phyloP scores from a whole-genome alignment of 35 echinoderm and acorn worm species.

The Heliocidaris tuberculata region DNA sequence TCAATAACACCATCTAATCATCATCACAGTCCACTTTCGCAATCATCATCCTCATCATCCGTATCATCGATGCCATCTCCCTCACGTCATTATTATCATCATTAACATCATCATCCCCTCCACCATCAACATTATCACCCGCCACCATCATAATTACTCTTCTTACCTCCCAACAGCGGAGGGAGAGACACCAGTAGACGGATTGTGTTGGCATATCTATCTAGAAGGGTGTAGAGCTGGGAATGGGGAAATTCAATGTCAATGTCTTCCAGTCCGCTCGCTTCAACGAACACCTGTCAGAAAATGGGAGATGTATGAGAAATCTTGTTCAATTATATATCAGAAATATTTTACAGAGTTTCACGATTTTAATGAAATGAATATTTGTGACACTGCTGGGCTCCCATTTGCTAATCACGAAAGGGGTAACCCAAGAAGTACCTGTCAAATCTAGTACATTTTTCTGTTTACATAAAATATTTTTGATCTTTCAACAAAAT shows the following conservation, averaged over 20 bases:
- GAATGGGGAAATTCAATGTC: slow-evolving; percentile 61
- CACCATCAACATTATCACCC: not conserved
- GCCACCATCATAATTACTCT: not conserved
- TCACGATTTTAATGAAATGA: too few relatives aligned
- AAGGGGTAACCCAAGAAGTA: too few relatives aligned
- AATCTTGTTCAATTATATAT: too few relatives aligned
- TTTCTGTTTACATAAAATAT: too few relatives aligned
- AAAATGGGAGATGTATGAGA: not conserved
- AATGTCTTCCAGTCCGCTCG: slow-evolving; percentile 61
- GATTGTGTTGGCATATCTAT: slow-evolving; percentile 93
- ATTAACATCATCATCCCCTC: not conserved
- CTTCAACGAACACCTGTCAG: slow-evolving; percentile 85
- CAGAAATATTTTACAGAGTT: too few relatives aligned
- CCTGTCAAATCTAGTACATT: too few relatives aligned
- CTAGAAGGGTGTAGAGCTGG: slow-evolving; percentile 76
- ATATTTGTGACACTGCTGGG: too few relatives aligned
- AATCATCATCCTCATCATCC: slow-evolving; percentile 14
- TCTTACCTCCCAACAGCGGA: slow-evolving; percentile 51
- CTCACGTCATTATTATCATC: not conserved
- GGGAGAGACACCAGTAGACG: slow-evolving; percentile 83
- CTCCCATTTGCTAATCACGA: too few relatives aligned
- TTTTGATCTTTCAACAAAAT: too few relatives aligned
- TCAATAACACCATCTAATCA: not conserved
- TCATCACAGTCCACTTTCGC: not conserved
- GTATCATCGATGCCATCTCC: not conserved